phyloP scores from a whole-genome alignment of 2,797 vertebrate genomes.

The Capromys pilorides region DNA sequence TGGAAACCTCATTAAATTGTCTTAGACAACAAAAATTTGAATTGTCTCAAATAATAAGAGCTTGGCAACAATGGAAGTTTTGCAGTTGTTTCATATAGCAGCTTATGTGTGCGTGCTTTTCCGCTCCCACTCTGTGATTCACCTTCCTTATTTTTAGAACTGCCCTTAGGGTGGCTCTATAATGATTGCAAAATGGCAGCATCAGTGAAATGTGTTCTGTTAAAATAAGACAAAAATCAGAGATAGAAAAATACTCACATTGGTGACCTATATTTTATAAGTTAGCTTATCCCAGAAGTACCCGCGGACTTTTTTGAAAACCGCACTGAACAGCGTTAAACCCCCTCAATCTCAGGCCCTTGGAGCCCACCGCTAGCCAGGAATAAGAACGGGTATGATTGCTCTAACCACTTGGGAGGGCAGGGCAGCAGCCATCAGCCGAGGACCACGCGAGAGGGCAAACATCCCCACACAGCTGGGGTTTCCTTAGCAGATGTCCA shows the following conservation, averaged over 20 bases:
- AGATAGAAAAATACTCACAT: not conserved
- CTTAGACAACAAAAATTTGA: not conserved
- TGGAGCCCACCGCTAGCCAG: not conserved
- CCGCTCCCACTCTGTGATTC: not conserved
- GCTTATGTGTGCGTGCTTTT: not conserved
- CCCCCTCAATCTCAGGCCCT: not conserved
- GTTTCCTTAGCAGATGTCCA: not conserved
- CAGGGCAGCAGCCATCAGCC: not conserved
- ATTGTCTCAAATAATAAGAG: not conserved
- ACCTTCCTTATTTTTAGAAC: not conserved
- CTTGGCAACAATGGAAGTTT: not conserved
- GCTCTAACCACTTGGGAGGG: not conserved
- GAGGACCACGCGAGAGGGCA: not conserved
- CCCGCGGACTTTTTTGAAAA: not conserved
- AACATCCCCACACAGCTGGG: not conserved
- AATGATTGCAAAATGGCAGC: not conserved
- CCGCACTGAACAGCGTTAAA: not conserved
- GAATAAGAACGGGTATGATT: not conserved
- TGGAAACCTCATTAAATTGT: not conserved
- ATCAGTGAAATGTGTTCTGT: not conserved
- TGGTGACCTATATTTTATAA: not conserved
- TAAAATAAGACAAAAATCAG: constrained; percentile 17
- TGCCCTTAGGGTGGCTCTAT: not conserved
- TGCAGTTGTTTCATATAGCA: not conserved
- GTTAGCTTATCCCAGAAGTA: not conserved